These are phyloP conservation scores for Agrochola circellaris DNA, from an alignment of 2,888 invertebrate genomes.

Conservation along the genomic window DNA sequence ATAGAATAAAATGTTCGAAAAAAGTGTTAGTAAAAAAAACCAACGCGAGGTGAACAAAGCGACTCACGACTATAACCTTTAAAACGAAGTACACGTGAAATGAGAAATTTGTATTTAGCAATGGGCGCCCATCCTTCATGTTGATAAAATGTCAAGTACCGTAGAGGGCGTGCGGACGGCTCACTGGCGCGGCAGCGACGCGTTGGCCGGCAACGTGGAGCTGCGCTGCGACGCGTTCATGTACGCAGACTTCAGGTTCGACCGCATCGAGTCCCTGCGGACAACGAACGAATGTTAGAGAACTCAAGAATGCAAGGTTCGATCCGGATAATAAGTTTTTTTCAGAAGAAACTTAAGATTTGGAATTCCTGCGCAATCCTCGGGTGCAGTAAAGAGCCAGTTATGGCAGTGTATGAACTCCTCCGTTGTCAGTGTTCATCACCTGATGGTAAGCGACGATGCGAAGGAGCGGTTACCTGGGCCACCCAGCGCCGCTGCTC, in stretches of 20 bases:
- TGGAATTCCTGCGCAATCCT: not conserved
- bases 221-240: constrained; percentile 94
- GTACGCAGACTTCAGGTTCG: constrained; percentile 94
- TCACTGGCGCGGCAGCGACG: constrained; percentile 93
- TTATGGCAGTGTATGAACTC: too few species aligned
- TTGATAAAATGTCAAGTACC: constrained; percentile 44
- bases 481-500: too few species aligned
- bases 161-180: constrained; percentile 41
- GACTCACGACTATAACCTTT: constrained; percentile 57
- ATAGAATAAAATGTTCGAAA: constrained; percentile 63
- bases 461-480: too few species aligned
- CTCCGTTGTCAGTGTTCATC: too few species aligned
- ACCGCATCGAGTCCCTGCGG: constrained; percentile 94
- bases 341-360: not conserved
- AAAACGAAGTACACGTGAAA: constrained; percentile 62
- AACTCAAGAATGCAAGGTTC: not conserved
- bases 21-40: constrained; percentile 68
- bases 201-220: constrained; percentile 96
- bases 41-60: constrained; percentile 65
- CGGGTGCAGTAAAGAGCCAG: not conserved
- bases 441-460: not conserved
- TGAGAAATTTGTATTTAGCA: constrained; percentile 56
- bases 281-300: not conserved
- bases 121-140: constrained; percentile 51
- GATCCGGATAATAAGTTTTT: not conserved